Evolutionary conservation across 2,888 invertebrate species (phyloP).

Genomic region (Dioctria rufipes): DNA sequence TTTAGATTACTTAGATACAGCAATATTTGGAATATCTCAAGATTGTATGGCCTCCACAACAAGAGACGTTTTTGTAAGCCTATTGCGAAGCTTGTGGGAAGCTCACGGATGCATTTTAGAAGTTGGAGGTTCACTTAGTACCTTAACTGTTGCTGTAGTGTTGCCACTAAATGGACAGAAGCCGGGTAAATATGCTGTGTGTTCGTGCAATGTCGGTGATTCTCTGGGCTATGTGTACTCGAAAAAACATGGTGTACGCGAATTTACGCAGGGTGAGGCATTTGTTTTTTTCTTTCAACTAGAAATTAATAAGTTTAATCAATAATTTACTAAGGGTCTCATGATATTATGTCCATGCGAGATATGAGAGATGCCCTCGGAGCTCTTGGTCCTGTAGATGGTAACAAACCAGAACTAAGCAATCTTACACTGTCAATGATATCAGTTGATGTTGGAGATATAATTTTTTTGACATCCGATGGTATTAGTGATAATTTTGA

Average conservation of each 20-base stretch:
- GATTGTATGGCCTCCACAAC: slow-evolving; percentile 72
- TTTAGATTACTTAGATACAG: slow-evolving; percentile 85
- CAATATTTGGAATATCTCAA: slow-evolving; percentile 74
- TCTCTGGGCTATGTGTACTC: slow-evolving; percentile 90
- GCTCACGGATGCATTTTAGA: slow-evolving; percentile 89
- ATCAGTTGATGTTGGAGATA: slow-evolving; percentile 83
- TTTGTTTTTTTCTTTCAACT: not conserved
- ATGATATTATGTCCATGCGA: slow-evolving; percentile 83
- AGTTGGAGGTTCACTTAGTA: slow-evolving; percentile 86
- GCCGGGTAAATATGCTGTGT: slow-evolving; percentile 77
- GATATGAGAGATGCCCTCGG: slow-evolving; percentile 93
- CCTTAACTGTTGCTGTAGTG: slow-evolving; percentile 85
- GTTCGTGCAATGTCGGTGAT: slow-evolving; percentile 92
- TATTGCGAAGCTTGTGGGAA: slow-evolving; percentile 86
- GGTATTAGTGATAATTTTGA: slow-evolving; percentile 93
- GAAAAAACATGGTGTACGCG: slow-evolving; percentile 83
- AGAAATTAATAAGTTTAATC: slow-evolving; percentile 5
- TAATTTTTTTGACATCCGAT: slow-evolving; percentile 90
- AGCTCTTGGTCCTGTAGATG: slow-evolving; percentile 90
- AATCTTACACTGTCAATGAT: slow-evolving; percentile 90
- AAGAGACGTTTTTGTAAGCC: slow-evolving; percentile 82
- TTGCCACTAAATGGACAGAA: slow-evolving; percentile 73
- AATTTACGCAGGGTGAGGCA: slow-evolving; percentile 80
- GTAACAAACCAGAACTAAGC: slow-evolving; percentile 86
- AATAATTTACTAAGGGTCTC: slow-evolving; percentile 75